These are phyloP conservation scores for Gerris buenoi DNA, from an alignment of 1,140 invertebrate species.

Conservation along the genomic window DNA sequence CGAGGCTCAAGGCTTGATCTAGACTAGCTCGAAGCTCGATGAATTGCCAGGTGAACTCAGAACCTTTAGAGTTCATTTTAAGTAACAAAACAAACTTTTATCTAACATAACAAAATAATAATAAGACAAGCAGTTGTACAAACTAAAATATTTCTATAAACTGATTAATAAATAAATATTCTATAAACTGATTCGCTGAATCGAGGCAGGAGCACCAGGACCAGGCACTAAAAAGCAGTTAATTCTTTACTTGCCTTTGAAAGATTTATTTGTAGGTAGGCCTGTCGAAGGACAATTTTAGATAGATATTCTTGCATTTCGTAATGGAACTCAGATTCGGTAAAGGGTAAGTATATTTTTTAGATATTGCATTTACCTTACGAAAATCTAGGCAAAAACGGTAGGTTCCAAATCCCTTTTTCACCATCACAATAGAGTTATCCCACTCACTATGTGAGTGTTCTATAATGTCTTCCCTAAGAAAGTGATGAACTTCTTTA, in stretches of 20 bases:
- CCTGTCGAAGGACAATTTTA: not conserved
- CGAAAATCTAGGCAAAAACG: conserved; percentile 35
- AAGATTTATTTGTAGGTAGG: not conserved
- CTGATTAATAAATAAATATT: no score
- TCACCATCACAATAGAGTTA: conserved; percentile 33
- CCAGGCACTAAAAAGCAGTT: not conserved
- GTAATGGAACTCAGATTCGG: not conserved
- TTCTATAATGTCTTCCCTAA: conserved; percentile 28
- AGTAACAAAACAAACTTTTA: no score
- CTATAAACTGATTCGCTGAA: no score
- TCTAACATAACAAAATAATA: no score
- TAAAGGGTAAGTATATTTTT: not conserved
- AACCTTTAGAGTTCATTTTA: no score
- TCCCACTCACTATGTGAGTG: conserved; percentile 31
- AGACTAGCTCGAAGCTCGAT: no score
- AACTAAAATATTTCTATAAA: no score
- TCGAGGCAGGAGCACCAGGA: no score
- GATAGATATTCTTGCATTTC: not conserved
- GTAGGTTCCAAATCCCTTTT: conserved; percentile 31
- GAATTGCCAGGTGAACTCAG: no score
- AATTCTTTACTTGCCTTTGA: not conserved
- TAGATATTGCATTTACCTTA: conserved; percentile 27
- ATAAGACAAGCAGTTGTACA: no score
- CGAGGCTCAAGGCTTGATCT: no score
- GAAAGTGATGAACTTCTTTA: conserved; percentile 22